These are phyloP conservation scores for Grammomys dolichurus DNA, from an alignment of 2,113 vertebrate genomes.

Conservation along the genomic window DNA sequence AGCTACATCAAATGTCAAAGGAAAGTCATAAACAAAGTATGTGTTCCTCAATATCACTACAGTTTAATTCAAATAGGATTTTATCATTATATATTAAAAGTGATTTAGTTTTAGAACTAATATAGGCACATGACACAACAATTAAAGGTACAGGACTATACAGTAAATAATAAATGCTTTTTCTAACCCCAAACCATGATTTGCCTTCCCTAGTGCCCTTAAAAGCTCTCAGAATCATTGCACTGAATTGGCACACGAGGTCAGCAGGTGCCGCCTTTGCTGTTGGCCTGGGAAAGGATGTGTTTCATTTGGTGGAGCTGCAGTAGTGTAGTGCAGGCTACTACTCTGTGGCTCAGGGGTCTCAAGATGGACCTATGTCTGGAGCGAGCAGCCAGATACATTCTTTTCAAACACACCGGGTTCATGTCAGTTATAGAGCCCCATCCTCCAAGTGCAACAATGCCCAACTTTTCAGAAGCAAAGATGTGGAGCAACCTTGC, in stretches of 20 bases:
- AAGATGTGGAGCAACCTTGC: background rate
- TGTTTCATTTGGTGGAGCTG: background rate
- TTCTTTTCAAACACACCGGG: background rate
- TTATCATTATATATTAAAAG: conserved; percentile 11
- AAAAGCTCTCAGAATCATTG: background rate
- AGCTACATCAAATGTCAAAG: background rate
- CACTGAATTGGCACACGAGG: background rate
- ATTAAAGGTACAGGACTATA: background rate
- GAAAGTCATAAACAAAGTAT: background rate
- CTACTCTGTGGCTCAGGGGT: background rate
- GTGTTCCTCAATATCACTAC: background rate
- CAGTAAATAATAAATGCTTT: background rate
- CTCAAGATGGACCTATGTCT: background rate
- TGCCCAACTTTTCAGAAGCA: background rate
- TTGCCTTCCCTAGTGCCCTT: background rate
- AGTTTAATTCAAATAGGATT: background rate
- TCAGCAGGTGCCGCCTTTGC: too few species aligned
- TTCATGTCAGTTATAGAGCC: background rate
- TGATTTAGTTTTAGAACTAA: conserved; percentile 34
- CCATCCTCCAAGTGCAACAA: rapidly evolving
- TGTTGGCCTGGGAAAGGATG: background rate
- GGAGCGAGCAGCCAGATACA: background rate
- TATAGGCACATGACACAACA: background rate
- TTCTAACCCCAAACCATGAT: background rate
- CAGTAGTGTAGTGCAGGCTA: rapidly evolving